These are phyloP conservation scores for Sebastes hopkinsi DNA, from an alignment of 2,797 vertebrate genomes.

Conservation along the genomic window DNA sequence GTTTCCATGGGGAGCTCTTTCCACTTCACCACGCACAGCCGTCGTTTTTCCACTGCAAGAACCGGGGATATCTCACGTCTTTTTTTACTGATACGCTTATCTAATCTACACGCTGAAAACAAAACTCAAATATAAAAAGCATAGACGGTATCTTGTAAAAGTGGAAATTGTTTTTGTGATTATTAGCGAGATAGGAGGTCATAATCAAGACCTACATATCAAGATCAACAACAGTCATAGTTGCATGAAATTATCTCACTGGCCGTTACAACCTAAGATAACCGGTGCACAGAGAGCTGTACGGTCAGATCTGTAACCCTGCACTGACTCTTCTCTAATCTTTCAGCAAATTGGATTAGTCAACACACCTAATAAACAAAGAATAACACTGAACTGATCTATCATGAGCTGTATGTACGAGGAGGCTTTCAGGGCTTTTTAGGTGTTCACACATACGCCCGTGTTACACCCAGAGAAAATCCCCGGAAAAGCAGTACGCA, in stretches of 20 bases:
- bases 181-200: background rate
- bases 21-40: constrained; percentile 42
- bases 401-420: background rate
- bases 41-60: constrained; percentile 44
- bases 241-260: background rate
- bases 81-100: constrained; percentile 14
- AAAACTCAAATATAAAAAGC: background rate
- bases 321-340: background rate
- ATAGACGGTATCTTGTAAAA: constrained; percentile 5
- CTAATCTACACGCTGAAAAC: background rate
- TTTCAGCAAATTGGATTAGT: constrained; percentile 2
- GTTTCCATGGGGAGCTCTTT: constrained; percentile 70
- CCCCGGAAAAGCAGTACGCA: constrained; percentile 28
- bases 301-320: background rate
- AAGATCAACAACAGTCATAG: background rate
- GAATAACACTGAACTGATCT: background rate
- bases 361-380: background rate
- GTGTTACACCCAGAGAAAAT: constrained; percentile 47
- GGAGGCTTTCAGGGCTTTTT: constrained; percentile 5
- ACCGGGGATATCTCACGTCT: background rate
- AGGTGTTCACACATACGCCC: background rate
- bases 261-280: background rate
- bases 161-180: background rate
- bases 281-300: background rate
- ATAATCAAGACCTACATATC: background rate